These are phyloP conservation scores for Drosophila putrida DNA, from an alignment of 2,888 invertebrate genomes.

Conservation along the genomic window DNA sequence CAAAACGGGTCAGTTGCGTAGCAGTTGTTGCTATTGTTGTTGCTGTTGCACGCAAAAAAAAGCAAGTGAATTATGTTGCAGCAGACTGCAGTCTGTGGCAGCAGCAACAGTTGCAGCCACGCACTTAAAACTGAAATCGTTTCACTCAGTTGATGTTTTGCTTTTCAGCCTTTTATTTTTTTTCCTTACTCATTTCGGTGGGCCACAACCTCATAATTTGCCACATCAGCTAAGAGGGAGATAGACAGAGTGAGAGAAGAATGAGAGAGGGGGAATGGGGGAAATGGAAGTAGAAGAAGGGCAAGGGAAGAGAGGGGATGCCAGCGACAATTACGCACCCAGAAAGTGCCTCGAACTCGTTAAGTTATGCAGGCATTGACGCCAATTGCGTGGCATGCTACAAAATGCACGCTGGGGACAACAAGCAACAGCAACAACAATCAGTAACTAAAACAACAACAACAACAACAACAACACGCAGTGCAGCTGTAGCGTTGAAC, in stretches of 20 bases:
- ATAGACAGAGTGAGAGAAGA: background rate
- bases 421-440: conserved; percentile 18
- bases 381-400: conserved; percentile 63
- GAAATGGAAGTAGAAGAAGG: background rate
- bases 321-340: conserved; percentile 60
- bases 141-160: conserved; percentile 51
- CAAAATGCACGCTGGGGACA: conserved; percentile 63
- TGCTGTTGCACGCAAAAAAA: conserved; percentile 60
- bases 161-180: conserved; percentile 4
- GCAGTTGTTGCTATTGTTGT: conserved; percentile 37
- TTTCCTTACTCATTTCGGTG: conserved; percentile 33
- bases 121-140: conserved; percentile 58
- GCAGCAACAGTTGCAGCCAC: conserved; percentile 39
- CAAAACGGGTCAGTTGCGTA: conserved; percentile 77
- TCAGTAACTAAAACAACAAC: conserved; percentile 3
- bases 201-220: conserved; percentile 64
- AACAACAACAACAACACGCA: conserved; percentile 10
- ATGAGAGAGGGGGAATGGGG: too few species aligned
- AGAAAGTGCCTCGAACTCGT: conserved; percentile 61
- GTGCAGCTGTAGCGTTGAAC: conserved; percentile 38
- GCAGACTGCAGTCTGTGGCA: conserved; percentile 36
- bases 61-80: conserved; percentile 72
- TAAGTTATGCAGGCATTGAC: conserved; percentile 75
- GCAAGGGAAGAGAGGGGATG: background rate
- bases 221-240: conserved; percentile 4